Evolutionary conservation across 2,113 vertebrate species (phyloP), one percentile per base, ranked within the genome.

Genomic region (Cryptoleucopteryx plumbea): DNA sequence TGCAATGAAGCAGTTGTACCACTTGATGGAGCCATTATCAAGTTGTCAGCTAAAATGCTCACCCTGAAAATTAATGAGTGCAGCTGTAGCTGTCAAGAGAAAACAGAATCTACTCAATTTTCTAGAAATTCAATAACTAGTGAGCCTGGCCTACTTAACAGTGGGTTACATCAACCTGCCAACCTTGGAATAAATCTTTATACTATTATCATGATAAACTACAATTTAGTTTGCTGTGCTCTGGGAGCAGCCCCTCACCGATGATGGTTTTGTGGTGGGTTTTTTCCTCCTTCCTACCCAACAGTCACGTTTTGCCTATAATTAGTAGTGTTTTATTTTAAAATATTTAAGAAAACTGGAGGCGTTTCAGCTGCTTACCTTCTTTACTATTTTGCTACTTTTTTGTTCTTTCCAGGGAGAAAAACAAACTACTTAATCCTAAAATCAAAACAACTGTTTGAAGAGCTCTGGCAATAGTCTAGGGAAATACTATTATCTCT

Each of bases 21-120:
- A 29, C 88, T 84, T 67, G 86, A 95, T 94, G 95, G 80, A 88
- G 88, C 42, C 55, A 26, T 94, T 84, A 92, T 31, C 52, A 88
- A 94, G 75, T 90, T 40, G 47, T 63, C 80, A 38, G 63, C 16
- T 74, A 25, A 83, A 91, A 61, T 5, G 3, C 6, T 34, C 18
- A 4, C 5, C 20, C 43, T 16, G 26, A 74, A 86, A 92, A 91
- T 67, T 34, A 74, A 71, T 36, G 72, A 47, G 13, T 1, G 6
- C 38, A 16, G 23, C 38, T 72, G 40, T 3, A 74, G 63, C n/a
- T 82, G 63, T 93, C 68, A 71, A 38, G 47, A 62, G 29, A 67
- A 58, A 36, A 52, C 1, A 0, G 38, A 75, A 86, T 52, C 16
- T 22, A 59, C 43, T 55, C 18, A 34, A 3, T 84, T 92, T 91